Percentiles rank a stretch among this genome's conserved stretches.
phyloP scores from a whole-genome alignment of 2,888 invertebrate genomes.

The Eristalis intricaria region DNA sequence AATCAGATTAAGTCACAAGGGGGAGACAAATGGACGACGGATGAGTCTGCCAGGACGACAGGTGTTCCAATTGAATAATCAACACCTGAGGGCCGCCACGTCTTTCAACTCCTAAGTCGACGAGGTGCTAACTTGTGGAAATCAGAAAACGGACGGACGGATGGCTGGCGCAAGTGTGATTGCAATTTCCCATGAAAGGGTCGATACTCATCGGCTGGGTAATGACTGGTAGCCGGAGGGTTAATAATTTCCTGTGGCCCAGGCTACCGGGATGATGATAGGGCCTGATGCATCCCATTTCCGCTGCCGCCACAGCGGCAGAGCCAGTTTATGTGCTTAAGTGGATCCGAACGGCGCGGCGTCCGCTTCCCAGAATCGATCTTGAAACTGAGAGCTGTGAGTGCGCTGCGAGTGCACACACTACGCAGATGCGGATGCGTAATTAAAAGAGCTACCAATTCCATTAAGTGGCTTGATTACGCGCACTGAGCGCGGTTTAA shows the following conservation, averaged over 20 bases:
- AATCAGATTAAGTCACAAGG: slow-evolving; percentile 56
- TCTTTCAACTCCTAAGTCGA: slow-evolving; percentile 38
- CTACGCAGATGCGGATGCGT: slow-evolving; percentile 5
- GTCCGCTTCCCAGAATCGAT: slow-evolving; percentile 45
- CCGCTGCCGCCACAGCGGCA: slow-evolving; percentile 43
- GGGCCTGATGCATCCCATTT: slow-evolving; percentile 46
- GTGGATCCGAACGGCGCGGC: slow-evolving; percentile 9
- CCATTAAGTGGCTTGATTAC: slow-evolving; percentile 18
- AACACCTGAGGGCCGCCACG: slow-evolving; percentile 40
- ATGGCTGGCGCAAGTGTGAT: slow-evolving; percentile 25
- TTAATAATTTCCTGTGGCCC: slow-evolving; percentile 66
- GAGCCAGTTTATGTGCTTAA: slow-evolving; percentile 40
- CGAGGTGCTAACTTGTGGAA: slow-evolving; percentile 62
- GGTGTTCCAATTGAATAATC: slow-evolving; percentile 67
- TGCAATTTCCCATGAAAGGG: slow-evolving; percentile 39
- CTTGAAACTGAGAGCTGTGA: background rate
- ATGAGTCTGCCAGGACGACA: slow-evolving; percentile 29
- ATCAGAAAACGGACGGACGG: slow-evolving; percentile 33
- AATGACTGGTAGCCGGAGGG: slow-evolving; percentile 54
- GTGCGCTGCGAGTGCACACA: background rate
- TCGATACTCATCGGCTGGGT: slow-evolving; percentile 41
- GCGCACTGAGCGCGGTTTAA: slow-evolving; percentile 12
- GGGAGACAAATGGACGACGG: slow-evolving; percentile 47
- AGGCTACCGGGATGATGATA: slow-evolving; percentile 22
- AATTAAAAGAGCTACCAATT: slow-evolving; percentile 34